These are phyloP conservation scores for Parnassius mnemosyne DNA, from an alignment of 2,888 invertebrate genomes.

Conservation along the genomic window DNA sequence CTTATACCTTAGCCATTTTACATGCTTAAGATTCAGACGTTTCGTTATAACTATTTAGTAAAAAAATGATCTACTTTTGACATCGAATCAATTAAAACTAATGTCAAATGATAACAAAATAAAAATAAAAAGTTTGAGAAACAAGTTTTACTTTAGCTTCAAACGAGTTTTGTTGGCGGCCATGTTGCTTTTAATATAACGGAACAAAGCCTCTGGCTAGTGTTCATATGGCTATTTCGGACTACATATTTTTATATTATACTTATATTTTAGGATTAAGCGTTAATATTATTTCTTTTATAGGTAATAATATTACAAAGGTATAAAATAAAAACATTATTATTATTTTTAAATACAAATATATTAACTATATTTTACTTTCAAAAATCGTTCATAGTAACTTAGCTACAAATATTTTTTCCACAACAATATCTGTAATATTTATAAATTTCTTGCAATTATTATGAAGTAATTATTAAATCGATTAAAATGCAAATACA, in stretches of 20 bases:
- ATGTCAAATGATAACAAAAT: not conserved
- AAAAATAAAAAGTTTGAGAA: constrained; percentile 8
- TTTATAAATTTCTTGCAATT: no score
- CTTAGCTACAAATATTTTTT: no score
- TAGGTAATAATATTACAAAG: not conserved
- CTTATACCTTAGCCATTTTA: not conserved
- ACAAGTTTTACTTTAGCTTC: constrained; percentile 32
- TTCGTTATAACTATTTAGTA: not conserved
- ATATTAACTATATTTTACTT: no score
- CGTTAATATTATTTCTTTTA: not conserved
- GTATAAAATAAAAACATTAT: no score
- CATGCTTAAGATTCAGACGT: no score
- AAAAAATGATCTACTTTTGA: not conserved
- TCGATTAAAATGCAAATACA: no score
- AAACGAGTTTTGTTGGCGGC: constrained; percentile 40
- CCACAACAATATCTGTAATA: no score
- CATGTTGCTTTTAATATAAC: constrained; percentile 39
- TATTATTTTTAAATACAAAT: no score
- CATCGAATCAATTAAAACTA: not conserved
- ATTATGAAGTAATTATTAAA: no score
- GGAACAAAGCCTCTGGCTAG: constrained; percentile 37
- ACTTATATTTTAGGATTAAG: not conserved
- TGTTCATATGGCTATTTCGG: constrained; percentile 7
- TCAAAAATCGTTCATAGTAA: no score
- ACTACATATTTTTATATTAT: constrained; percentile 2